phyloP scores from a whole-genome alignment of 2,113 vertebrate genomes.

The Himantopus leucocephalus region DNA sequence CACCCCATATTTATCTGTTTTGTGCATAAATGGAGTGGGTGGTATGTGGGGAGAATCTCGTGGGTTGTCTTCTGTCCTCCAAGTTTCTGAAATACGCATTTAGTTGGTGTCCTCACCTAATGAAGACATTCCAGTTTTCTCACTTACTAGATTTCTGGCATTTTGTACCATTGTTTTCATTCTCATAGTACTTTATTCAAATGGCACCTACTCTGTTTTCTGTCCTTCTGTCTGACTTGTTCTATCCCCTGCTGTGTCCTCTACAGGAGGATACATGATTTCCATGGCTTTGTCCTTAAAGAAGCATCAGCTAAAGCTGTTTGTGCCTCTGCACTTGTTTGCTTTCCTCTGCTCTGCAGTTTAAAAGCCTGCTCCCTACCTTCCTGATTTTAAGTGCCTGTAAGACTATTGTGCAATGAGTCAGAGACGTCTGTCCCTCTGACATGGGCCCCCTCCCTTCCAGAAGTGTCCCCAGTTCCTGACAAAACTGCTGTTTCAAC shows the following conservation, averaged over 20 bases:
- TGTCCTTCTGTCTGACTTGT: neutral
- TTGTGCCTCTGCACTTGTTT: neutral
- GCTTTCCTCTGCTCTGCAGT: neutral
- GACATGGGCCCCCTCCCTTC: neutral
- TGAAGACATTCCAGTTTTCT: neutral
- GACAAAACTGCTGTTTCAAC: neutral
- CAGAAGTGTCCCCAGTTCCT: neutral
- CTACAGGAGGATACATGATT: rapidly evolving
- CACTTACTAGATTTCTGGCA: neutral
- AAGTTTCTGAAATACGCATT: neutral
- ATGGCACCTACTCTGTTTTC: neutral
- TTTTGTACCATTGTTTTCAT: neutral
- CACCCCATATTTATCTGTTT: neutral
- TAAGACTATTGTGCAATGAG: neutral
- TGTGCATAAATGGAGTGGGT: neutral
- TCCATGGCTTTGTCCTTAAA: neutral
- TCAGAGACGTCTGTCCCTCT: neutral
- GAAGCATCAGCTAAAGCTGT: neutral
- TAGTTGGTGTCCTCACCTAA: neutral
- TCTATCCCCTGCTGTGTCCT: neutral
- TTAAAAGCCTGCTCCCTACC: neutral
- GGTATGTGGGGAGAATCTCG: neutral
- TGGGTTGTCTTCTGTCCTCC: neutral
- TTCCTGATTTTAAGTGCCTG: neutral
- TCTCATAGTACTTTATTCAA: neutral